Conservation (phyloP, 2,888 invertebrate genomes). For the Polietes domitor region DNA sequence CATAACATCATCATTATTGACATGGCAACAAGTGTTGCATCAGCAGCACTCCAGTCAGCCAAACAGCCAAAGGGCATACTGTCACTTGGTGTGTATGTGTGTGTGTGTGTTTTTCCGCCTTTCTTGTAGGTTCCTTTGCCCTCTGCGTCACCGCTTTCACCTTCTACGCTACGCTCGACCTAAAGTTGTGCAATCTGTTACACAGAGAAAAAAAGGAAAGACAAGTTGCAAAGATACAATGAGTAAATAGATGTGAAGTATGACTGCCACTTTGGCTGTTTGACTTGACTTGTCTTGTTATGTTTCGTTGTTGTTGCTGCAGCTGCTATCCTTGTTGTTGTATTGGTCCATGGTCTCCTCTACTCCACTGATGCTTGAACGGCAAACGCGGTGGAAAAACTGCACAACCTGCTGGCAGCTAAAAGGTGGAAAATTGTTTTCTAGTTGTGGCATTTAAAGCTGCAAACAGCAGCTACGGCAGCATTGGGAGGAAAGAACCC, state of each 20-base stretch:
- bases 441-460: slow-evolving; percentile 51
- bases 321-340: slow-evolving; percentile 18
- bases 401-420: slow-evolving; percentile 62
- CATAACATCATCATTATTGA: background rate
- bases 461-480: slow-evolving; percentile 22
- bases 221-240: slow-evolving; percentile 52
- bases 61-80: slow-evolving; percentile 59
- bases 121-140: too few species aligned
- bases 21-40: slow-evolving; percentile 57
- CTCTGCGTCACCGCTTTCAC: background rate
- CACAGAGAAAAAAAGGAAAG: background rate
- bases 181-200: slow-evolving; percentile 56
- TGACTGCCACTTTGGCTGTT: slow-evolving; percentile 64
- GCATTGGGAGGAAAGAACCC: background rate
- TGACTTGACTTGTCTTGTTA: slow-evolving; percentile 62
- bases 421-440: slow-evolving; percentile 67
- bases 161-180: slow-evolving; percentile 25
- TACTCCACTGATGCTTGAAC: background rate
- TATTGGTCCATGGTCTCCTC: background rate
- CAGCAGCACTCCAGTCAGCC: slow-evolving; percentile 14
- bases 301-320: slow-evolving; percentile 40
- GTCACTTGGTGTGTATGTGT: slow-evolving; percentile 52
- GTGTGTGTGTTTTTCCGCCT: background rate
- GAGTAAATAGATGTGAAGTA: slow-evolving; percentile 64
- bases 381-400: slow-evolving; percentile 24